Base-by-base conservation (phyloP, 2,797 vertebrate species). In the Brachyalestes nurse region DNA sequence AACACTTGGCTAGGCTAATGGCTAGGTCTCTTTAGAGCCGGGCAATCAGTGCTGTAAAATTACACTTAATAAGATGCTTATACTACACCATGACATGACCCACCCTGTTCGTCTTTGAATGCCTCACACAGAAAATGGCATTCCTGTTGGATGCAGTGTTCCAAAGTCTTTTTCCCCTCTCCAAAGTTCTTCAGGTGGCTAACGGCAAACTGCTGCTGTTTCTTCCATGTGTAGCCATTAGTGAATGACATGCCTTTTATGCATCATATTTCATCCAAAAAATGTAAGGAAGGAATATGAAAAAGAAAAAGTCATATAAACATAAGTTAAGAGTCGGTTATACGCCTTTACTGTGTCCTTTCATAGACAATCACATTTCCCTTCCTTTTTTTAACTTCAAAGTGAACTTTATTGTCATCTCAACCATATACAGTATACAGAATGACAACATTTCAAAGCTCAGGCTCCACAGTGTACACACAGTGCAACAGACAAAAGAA, bases 201-300 rank as follows among this genome's bases (percentile, higher is more conserved):
- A 38, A 84, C 42, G 9, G 82, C 69, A 83, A 87, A 90, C 55
- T 84, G 85, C 47, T 81, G 78, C 65, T 90, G 88, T 25, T 84
- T 85, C 51, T 74, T 85, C 88, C 86, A 88, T 55, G 72, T 76
- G 60, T 86, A 86, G 13, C 85, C 87, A 77, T 82, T 88, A 66
- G 67, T 86, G 23, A 75, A 73, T 34, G 84, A 87, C 25, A 90
- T 60, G 7, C 87, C 88, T 89, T 84, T 62, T 23, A n/a, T 38
- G 5, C 49, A 51, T 23, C 57, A 60, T 4, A 60, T 25, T 13
- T 13, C 6, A 25, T 61, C 12, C 5, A n/a, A 17, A 40, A 66
- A 6, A 55, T 14, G 7, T 16, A 16, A 42, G 6, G 28, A 21
- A 16, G 5, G 58, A 9, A 42, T 16, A 13, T 28, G 28, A 40